Conservation (phyloP, 2,888 invertebrate genomes). For the Orchesella flavescens region DNA sequence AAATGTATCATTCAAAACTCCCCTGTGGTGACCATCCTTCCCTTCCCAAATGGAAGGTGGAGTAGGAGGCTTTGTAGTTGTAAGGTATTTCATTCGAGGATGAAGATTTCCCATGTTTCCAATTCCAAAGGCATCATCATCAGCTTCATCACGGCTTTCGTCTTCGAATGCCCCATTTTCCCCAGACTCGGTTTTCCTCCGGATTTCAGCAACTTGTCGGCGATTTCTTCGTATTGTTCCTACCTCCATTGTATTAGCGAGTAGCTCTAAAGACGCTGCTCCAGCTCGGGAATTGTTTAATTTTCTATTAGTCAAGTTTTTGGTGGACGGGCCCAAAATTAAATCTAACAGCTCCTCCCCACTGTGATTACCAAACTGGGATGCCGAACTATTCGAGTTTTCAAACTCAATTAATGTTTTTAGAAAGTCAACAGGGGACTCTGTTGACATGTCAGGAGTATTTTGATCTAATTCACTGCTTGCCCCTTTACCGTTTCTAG, state of each 20-base stretch:
- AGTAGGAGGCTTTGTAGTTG: constrained; percentile 17
- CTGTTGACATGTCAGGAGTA: constrained; percentile 36
- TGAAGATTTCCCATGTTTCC: constrained; percentile 10
- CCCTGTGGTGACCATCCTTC: constrained; percentile 81
- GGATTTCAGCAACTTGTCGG: constrained; percentile 44
- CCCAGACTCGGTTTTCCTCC: constrained; percentile 66
- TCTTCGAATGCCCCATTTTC: constrained; percentile 71
- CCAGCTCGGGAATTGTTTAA: background rate
- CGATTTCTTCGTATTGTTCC: constrained; percentile 37
- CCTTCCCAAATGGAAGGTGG: constrained; percentile 72
- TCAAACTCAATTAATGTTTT: constrained; percentile 18
- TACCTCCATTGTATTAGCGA: constrained; percentile 30
- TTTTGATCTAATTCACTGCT: background rate
- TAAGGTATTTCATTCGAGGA: constrained; percentile 29
- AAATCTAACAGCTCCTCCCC: background rate
- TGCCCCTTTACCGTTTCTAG: background rate
- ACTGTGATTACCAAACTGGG: background rate
- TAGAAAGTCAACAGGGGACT: constrained; percentile 21
- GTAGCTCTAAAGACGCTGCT: background rate
- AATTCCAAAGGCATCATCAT: background rate
- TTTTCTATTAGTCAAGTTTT: background rate
- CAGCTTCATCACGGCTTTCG: constrained; percentile 44
- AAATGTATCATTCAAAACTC: constrained; percentile 78
- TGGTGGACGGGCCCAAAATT: background rate
- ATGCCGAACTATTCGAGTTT: background rate